Conservation (phyloP, 2,888 invertebrate species). For the Aquatica leii region DNA sequence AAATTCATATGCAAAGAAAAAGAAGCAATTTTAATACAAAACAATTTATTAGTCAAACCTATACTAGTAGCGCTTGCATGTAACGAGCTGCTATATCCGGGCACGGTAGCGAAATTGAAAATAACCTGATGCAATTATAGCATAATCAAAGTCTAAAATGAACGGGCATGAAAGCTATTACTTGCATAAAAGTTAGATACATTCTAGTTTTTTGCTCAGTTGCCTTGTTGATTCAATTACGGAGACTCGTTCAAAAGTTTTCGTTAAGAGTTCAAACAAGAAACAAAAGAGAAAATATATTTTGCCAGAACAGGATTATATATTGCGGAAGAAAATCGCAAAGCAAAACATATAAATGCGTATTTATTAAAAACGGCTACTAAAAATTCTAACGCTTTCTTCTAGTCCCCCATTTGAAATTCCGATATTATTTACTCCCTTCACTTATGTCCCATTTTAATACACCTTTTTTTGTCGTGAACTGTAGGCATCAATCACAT, state of each 20-base stretch:
- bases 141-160: conserved; percentile 47
- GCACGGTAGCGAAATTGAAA: conserved; percentile 35
- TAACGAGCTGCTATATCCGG: conserved; percentile 29
- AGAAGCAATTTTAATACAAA: too few relatives aligned
- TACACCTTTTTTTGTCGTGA: conserved; percentile 25
- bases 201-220: conserved; percentile 47
- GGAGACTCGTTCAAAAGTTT: conserved; percentile 41
- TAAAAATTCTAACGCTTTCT: conserved; percentile 17
- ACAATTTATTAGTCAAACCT: not conserved
- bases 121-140: conserved; percentile 41
- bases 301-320: too few relatives aligned
- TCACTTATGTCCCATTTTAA: conserved; percentile 19
- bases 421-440: conserved; percentile 29
- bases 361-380: conserved; percentile 41
- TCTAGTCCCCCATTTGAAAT: conserved; percentile 28
- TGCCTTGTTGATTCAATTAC: conserved; percentile 46
- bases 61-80: conserved; percentile 20
- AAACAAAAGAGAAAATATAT: conserved; percentile 19
- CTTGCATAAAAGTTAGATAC: conserved; percentile 45
- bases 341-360: conserved; percentile 41
- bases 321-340: conserved; percentile 27
- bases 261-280: conserved; percentile 18
- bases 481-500: conserved; percentile 24
- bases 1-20: too few relatives aligned
- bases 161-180: conserved; percentile 46